Base-by-base conservation (phyloP, 2,888 invertebrate species). In the Dastarcus helophoroides region DNA sequence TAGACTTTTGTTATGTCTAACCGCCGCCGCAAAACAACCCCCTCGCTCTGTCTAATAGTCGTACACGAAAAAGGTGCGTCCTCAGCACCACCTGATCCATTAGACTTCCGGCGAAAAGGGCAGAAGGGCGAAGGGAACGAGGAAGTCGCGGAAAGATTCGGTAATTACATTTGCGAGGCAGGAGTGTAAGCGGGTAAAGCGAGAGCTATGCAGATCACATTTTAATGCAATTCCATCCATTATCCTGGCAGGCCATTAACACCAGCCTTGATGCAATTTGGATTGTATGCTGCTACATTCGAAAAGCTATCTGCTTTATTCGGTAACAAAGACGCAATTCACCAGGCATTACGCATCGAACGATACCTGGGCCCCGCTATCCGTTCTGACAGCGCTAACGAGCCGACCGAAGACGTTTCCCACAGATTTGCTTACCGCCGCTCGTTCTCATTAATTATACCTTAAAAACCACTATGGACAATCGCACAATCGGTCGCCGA, bases 171-270 rank as follows among this genome's bases (percentile, higher is more conserved):
- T 54, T 52, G 48, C 50, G 48, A 48, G 47, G 47, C 35, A 37
- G 47, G 48, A 51, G 52, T 55, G 54, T 56, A 55, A 53, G 52
- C 58, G 56, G n/a, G n/a, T n/a, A n/a, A n/a, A n/a, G n/a, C n/a
- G n/a, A n/a, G n/a, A 52, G 54, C 61, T 60, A 61, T 62, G 62
- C 62, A 62, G 62, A 63, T 64, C 64, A 61, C 62, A 63, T 62
- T 64, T 63, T 64, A 63, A 62, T 63, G 62, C 62, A 62, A 63
- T 64, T 63, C 62, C 60, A 62, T 63, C 62, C 64, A 62, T 63
- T 64, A 63, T 62, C 58, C 58, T 54, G 60, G 57, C 56, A 56
- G 57, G 57, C 63, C 61, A 62, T 62, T 62, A 62, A 57, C 60
- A 56, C 60, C 56, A 52, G 52, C 56, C 49, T 54, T 58, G 58